phyloP scores from a whole-genome alignment of 2,113 vertebrate species.

The Osmerus eperlanus region DNA sequence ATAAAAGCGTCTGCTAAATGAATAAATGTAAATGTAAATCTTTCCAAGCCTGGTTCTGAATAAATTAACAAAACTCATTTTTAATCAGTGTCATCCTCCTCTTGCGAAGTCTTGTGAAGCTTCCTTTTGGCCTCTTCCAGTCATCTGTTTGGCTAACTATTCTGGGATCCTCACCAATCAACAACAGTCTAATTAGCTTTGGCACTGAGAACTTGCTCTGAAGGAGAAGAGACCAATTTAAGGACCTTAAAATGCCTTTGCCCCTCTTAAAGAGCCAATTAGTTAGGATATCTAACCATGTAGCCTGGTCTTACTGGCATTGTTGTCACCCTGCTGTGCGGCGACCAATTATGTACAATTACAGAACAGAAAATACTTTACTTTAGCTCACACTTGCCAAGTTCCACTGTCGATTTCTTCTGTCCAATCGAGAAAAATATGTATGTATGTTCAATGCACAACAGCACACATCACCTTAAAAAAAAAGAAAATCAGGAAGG shows the following conservation, averaged over 20 bases:
- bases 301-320: constrained; percentile 64
- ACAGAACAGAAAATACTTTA: constrained; percentile 49
- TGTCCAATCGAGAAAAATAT: constrained; percentile 4
- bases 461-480: too few species aligned
- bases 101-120: constrained; percentile 58
- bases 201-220: constrained; percentile 66
- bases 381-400: constrained; percentile 46
- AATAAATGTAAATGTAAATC: too few species aligned
- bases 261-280: constrained; percentile 77
- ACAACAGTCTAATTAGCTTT: constrained; percentile 74
- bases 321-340: constrained; percentile 63
- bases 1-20: too few species aligned
- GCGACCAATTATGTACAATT: constrained; percentile 72
- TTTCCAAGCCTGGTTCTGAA: constrained; percentile 13
- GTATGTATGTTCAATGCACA: constrained; percentile 2
- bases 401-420: constrained; percentile 24
- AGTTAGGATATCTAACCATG: constrained; percentile 66
- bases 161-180: constrained; percentile 71
- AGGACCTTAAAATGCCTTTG: constrained; percentile 73
- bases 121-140: constrained; percentile 54
- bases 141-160: constrained; percentile 66
- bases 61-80: constrained; percentile 33
- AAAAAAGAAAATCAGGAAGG: too few species aligned
- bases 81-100: constrained; percentile 58
- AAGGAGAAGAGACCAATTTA: constrained; percentile 75